Evolutionary conservation across 2,797 vertebrate species (phyloP).

Genomic region (Falco peregrinus): DNA sequence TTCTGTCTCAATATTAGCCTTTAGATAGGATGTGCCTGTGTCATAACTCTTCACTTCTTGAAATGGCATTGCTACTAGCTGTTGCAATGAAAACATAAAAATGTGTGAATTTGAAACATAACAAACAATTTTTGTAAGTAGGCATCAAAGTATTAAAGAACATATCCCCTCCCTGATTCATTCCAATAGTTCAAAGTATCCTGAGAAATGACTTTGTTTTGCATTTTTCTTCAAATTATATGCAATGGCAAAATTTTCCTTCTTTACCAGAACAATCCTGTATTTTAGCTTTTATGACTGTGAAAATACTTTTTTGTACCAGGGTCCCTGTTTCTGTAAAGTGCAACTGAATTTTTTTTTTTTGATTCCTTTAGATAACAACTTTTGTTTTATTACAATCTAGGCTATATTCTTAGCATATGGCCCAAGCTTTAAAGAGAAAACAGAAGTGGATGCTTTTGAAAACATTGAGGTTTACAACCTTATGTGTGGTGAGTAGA

Average conservation of each 20-base stretch:
- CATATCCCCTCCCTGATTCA: fast-evolving
- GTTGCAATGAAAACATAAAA: neutral
- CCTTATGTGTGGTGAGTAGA: constrained; percentile 91
- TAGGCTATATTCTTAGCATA: constrained; percentile 92
- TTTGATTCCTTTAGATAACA: neutral
- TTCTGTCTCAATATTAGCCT: neutral
- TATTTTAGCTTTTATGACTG: neutral
- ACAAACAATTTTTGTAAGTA: neutral
- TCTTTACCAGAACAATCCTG: neutral
- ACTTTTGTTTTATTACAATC: neutral
- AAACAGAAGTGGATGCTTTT: constrained; percentile 85
- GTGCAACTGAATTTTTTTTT: neutral
- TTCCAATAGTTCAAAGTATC: neutral
- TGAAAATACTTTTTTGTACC: neutral
- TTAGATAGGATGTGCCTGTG: neutral
- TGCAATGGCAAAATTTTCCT: neutral
- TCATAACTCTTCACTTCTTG: neutral
- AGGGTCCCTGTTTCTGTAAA: neutral
- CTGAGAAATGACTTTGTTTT: neutral
- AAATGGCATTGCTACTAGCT: neutral
- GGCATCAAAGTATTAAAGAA: neutral
- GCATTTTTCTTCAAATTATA: neutral
- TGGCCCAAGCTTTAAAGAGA: constrained; percentile 86
- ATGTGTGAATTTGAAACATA: neutral
- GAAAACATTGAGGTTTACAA: constrained; percentile 99